These are phyloP conservation scores for Drosophila yooni DNA, from an alignment of 2,888 invertebrate species.

Conservation along the genomic window DNA sequence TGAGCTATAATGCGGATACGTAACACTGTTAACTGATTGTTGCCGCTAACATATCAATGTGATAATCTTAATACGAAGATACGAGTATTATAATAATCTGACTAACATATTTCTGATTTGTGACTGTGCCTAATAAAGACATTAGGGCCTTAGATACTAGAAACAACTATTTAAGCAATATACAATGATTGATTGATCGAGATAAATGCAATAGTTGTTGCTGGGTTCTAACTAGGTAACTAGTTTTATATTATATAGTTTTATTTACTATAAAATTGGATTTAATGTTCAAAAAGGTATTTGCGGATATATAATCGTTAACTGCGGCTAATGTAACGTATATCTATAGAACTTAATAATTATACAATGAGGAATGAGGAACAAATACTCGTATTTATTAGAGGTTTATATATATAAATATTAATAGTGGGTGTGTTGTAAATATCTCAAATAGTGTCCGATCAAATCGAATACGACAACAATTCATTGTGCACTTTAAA, in stretches of 20 bases:
- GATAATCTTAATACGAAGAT: not conserved
- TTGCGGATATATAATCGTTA: not conserved
- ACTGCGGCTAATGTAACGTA: not conserved
- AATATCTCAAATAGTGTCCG: not conserved
- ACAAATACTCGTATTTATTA: not conserved
- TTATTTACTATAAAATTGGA: not conserved
- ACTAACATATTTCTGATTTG: not conserved
- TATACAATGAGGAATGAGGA: not conserved
- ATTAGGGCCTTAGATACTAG: not conserved
- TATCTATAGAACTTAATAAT: not conserved
- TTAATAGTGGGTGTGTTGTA: not conserved
- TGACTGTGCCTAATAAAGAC: not conserved
- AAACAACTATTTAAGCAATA: not conserved
- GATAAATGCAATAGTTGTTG: not conserved
- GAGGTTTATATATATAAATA: not conserved
- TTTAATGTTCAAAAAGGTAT: too few species aligned
- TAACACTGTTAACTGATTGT: not conserved
- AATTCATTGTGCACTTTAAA: not conserved
- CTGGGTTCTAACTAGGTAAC: not conserved
- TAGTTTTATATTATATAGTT: not conserved
- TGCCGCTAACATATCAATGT: not conserved
- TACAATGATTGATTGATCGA: constrained; percentile 5
- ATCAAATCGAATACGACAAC: not conserved
- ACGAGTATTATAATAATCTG: not conserved
- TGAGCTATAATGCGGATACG: constrained; percentile 4